Percentiles rank a stretch among this genome's conserved stretches.
These are phyloP conservation scores for Chamaedrilus cognettii DNA, from an alignment of 2,888 invertebrate genomes.

Conservation along the genomic window DNA sequence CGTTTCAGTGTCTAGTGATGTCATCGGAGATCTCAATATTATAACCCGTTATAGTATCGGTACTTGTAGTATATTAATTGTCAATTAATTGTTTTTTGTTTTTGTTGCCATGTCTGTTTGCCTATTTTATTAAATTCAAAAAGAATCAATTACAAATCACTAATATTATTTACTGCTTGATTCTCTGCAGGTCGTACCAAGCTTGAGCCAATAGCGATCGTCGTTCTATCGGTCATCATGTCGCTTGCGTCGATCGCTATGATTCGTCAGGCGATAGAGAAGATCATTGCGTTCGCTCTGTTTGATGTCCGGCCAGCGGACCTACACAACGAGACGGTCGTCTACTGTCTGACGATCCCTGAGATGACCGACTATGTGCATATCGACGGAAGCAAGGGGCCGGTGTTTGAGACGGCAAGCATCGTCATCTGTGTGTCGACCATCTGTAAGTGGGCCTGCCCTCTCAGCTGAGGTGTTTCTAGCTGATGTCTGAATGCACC, in stretches of 20 bases:
- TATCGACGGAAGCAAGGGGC: constrained; percentile 30
- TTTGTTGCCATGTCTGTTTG: too few species aligned
- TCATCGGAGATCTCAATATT: too few species aligned
- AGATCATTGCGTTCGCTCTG: constrained; percentile 43
- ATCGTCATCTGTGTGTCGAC: constrained; percentile 49
- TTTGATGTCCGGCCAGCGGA: constrained; percentile 26
- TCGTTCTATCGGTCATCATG: constrained; percentile 58
- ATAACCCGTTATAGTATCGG: too few species aligned
- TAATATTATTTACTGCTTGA: too few species aligned
- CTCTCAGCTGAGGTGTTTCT: background rate
- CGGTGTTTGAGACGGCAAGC: constrained; percentile 45
- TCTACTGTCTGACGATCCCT: constrained; percentile 23
- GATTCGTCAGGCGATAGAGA: constrained; percentile 55
- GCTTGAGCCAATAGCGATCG: constrained; percentile 56
- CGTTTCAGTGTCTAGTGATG: too few species aligned
- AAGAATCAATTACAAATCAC: too few species aligned
- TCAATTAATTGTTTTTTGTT: too few species aligned
- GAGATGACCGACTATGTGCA: constrained; percentile 20
- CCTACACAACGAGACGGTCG: constrained; percentile 12
- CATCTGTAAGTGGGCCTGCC: constrained; percentile 38
- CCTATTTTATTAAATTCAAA: too few species aligned
- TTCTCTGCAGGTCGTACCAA: constrained; percentile 51
- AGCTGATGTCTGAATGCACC: too few species aligned
- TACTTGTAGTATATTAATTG: too few species aligned
- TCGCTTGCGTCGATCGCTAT: constrained; percentile 56